Evolutionary conservation across 2,113 vertebrate genomes (phyloP).

Genomic region (Pycnonotus jocosus): DNA sequence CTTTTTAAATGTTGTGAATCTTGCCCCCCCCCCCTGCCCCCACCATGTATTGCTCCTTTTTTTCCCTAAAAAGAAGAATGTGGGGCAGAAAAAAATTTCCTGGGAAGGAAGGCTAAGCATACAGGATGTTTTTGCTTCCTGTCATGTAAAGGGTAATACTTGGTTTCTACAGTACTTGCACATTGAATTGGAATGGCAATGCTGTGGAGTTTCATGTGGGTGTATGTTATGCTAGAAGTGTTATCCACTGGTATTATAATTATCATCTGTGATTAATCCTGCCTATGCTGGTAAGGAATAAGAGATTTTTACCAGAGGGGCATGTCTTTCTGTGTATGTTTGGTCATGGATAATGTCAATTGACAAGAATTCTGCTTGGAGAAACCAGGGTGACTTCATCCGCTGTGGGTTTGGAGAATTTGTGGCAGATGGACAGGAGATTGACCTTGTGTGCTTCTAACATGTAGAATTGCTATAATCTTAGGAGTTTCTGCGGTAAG

Average conservation of each 20-base stretch:
- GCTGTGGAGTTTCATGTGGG: slow-evolving; percentile 24
- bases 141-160: neutral
- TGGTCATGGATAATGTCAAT: neutral
- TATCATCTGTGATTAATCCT: slow-evolving; percentile 43
- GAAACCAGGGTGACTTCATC: neutral
- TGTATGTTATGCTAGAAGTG: slow-evolving; percentile 26
- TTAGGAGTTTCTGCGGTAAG: neutral
- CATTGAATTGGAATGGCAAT: slow-evolving; percentile 39
- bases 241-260: slow-evolving; percentile 45
- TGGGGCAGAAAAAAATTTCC: neutral
- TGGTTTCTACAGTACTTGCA: neutral
- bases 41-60: neutral
- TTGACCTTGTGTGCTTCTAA: neutral
- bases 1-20: neutral
- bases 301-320: slow-evolving; percentile 24
- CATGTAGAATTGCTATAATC: neutral
- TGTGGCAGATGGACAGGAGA: neutral
- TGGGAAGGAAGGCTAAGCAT: neutral
- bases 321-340: neutral
- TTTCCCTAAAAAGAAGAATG: neutral
- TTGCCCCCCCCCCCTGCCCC: neutral
- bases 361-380: neutral
- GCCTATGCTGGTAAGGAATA: neutral
- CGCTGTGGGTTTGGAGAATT: neutral
- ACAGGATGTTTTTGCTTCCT: slow-evolving; percentile 2